These are phyloP conservation scores for Tinamus guttatus DNA, from an alignment of 2,113 vertebrate genomes.

Conservation along the genomic window DNA sequence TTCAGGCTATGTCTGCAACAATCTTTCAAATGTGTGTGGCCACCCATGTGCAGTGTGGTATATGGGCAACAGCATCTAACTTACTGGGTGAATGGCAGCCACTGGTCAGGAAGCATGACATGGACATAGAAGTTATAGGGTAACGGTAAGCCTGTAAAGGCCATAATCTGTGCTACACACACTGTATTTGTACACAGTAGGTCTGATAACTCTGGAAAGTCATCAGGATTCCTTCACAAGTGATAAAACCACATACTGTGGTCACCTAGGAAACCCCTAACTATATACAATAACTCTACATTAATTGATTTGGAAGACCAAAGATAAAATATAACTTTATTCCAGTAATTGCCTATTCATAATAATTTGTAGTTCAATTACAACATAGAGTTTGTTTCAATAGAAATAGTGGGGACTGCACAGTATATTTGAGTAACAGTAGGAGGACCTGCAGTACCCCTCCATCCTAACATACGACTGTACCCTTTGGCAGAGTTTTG, in stretches of 20 bases:
- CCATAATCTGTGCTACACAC: background rate
- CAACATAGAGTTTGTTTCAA: background rate
- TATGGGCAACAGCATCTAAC: background rate
- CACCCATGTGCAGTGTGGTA: background rate
- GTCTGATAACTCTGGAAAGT: background rate
- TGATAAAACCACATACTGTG: background rate
- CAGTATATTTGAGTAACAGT: background rate
- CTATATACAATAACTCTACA: background rate
- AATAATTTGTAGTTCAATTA: background rate
- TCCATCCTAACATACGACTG: background rate
- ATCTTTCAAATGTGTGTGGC: background rate
- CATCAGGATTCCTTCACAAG: background rate
- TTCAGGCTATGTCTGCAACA: background rate
- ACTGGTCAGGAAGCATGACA: background rate
- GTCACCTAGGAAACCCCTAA: background rate
- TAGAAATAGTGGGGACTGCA: background rate
- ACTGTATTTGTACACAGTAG: background rate
- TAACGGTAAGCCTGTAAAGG: background rate
- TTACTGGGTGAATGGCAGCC: background rate
- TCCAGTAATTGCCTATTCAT: background rate
- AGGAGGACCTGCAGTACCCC: background rate
- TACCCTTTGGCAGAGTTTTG: background rate
- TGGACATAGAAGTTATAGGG: background rate
- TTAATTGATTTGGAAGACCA: background rate
- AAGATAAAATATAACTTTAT: background rate